Base-by-base conservation (phyloP, 1,140 invertebrate genomes). In the Cardiocondyla obscurior region DNA sequence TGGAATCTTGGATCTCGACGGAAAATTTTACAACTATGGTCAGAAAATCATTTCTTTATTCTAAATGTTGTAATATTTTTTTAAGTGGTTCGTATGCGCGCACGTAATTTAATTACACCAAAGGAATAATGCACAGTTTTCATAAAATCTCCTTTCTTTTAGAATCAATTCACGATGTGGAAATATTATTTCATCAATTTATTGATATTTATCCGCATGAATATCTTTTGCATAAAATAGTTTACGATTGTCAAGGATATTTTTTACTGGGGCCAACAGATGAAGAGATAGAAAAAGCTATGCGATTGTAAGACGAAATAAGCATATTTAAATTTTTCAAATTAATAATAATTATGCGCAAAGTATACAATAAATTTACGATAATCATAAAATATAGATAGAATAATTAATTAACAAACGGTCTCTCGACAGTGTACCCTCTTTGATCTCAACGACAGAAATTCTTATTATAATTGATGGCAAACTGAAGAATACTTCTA, bases 381-480 rank as follows among this genome's bases (percentile, higher is more conserved):
- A 44, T 39, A 65, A 12, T 25, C 46, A 42, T 42, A 65, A 44
- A 44, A 44, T 44, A 2, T 30, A 28, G 8, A 25, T n/a, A n/a
- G n/a, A n/a, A n/a, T n/a, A n/a, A n/a, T n/a, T n/a, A n/a, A n/a
- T n/a, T 33, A 70, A 70, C 0, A 16, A 1, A 30, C 16, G 4
- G 19, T 42, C n/a, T 36, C 53, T 30, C 55, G 77, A 6, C 44
- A 93, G 92, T 22, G 58, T 92, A 69, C 88, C 91, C 16, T 69
- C 85, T 1, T 58, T 79, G 25, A 84, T 87, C 5, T 89, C 91
- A 2, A 87, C 79, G 0, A 88, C 86, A 0, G 89, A 92, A 72
- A 87, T 93, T 57, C 82, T 93, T 2, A 58, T 92, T n/a, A 60
- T 93, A 0, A 22, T 92, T 3, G 65, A 92, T 55, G 51, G 76